Evolutionary conservation across 2,113 vertebrate genomes (phyloP), one percentile per base, ranked within the genome.

Genomic region (Paraplagusia blochii): DNA sequence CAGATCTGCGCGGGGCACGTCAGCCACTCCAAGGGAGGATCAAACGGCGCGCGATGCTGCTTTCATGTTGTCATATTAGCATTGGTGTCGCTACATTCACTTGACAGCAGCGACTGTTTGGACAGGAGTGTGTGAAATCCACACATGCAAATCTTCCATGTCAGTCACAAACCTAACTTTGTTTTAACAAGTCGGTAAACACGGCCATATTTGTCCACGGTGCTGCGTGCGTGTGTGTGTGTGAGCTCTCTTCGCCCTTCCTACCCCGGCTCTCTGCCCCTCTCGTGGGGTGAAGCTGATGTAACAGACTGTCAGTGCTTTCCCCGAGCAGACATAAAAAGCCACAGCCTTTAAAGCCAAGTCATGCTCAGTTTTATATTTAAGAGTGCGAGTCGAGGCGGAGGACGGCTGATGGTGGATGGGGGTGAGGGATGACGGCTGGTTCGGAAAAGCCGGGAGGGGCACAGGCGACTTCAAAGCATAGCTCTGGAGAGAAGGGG

Each of bases 321-420:
- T 78, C 47, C 71, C 63, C 6, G 13, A 62, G 71, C 75, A 61
- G 64, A 65, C 68, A 69, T 76, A 63, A 74, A 79, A 80, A 69
- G 67, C 64, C 62, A 69, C 22, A 62, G 65, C 73, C 71, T 76
- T 89, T 85, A 81, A 69, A 79, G 80, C 71, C 69, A 78, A 84
- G 84, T 85, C 85, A 89, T 79, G 81, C 82, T 76, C 76, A 69
- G 66, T 83, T 83, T 85, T 83, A 83, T 85, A 86, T 87, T 85
- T 86, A 89, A 84, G 84, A 76, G 76, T 79, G 72, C 68, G 34
- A 81, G 84, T 69, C 73, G 79, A 77, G 71, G 66, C 65, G 71
- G 57, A 58, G 33, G 59, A 65, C 42, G 58, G 63, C 39, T 11
- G 40, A 58, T 35, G 59, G 67, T 44, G 58, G 63, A 43, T 11